Evolutionary conservation across 2,888 invertebrate genomes (phyloP).

Genomic region (Eupeodes latifasciatus): DNA sequence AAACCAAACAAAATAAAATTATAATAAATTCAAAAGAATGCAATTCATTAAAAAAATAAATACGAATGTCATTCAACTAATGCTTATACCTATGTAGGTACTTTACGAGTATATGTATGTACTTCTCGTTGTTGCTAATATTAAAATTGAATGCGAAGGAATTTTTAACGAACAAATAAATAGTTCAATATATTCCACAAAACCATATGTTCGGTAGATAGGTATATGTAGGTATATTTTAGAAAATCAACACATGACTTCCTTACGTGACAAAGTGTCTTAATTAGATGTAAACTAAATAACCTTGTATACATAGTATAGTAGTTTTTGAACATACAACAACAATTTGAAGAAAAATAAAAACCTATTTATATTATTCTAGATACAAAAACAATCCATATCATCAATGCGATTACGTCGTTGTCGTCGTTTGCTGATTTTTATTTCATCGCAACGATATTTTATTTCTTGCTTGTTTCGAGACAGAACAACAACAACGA

Average conservation of each 20-base stretch:
- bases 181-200: background rate
- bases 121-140: background rate
- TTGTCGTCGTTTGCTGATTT: constrained; percentile 12
- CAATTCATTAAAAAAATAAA: constrained; percentile 10
- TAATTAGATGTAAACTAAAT: constrained; percentile 35
- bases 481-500: background rate
- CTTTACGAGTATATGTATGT: background rate
- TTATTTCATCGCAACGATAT: constrained; percentile 21
- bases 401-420: constrained; percentile 44
- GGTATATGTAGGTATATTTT: background rate
- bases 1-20: background rate
- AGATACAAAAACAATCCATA: constrained; percentile 29
- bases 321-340: too few species aligned
- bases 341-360: background rate
- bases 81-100: background rate
- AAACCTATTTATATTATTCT: constrained; percentile 21
- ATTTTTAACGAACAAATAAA: background rate
- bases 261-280: constrained; percentile 38
- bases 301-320: constrained; percentile 14
- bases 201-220: background rate
- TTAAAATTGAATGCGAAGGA: background rate
- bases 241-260: constrained; percentile 23
- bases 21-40: background rate
- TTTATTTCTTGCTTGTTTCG: constrained; percentile 14
- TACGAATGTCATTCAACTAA: constrained; percentile 29